A percentile compares a stretch with the other conserved stretches of the same genome.
These are phyloP conservation scores for Florisuga fusca DNA, from an alignment of 2,797 vertebrate genomes.

Conservation along the genomic window DNA sequence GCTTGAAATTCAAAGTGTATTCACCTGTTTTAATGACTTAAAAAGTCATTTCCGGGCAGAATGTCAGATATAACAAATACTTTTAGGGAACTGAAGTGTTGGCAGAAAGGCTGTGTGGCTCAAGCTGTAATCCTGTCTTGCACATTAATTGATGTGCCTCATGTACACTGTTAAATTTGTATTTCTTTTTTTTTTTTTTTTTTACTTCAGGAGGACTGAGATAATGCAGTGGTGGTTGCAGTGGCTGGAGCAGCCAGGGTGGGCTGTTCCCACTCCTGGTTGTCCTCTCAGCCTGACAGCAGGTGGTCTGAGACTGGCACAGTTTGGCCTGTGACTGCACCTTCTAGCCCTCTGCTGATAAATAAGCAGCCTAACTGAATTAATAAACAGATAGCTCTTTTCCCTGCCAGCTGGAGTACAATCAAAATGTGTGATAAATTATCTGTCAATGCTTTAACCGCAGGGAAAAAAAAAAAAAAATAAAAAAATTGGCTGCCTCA, in stretches of 20 bases:
- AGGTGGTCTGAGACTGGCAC: conserved; percentile 31
- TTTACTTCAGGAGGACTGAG: background rate
- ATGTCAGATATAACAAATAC: background rate
- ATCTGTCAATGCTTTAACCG: conserved; percentile 78
- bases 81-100: background rate
- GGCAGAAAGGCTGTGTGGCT: background rate
- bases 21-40: background rate
- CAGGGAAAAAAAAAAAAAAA: conserved; percentile 64
- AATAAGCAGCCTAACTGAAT: conserved; percentile 88
- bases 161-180: background rate
- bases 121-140: background rate
- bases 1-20: background rate
- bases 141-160: background rate
- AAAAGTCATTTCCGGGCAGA: background rate
- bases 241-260: background rate
- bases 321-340: conserved; percentile 73
- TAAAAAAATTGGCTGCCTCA: conserved; percentile 75
- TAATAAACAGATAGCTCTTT: conserved; percentile 87
- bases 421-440: conserved; percentile 87
- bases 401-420: conserved; percentile 84
- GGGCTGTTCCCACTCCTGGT: background rate
- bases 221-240: background rate
- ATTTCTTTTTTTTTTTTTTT: background rate
- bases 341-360: conserved; percentile 77
- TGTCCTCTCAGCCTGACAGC: background rate